Evolutionary conservation across 2,888 invertebrate genomes (phyloP).

Genomic region (Cephus pulcher): DNA sequence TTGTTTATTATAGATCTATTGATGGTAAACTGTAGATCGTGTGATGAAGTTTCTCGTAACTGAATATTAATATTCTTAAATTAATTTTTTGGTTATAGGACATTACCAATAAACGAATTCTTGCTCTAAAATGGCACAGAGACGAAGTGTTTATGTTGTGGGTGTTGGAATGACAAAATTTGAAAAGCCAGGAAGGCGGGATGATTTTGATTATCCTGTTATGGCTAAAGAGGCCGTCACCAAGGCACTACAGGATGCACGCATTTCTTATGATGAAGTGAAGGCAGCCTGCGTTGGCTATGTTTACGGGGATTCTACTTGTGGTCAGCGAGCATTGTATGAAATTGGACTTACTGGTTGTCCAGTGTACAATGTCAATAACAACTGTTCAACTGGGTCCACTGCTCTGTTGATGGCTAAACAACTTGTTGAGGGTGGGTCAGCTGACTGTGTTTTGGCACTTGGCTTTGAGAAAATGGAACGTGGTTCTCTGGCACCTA

Average conservation of each 20-base stretch:
- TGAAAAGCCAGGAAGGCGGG: slow-evolving; percentile 88
- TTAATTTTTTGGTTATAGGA: neutral
- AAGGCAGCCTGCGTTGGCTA: slow-evolving; percentile 94
- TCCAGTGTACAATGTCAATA: slow-evolving; percentile 98
- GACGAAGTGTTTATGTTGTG: slow-evolving; percentile 81
- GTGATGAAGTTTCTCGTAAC: neutral
- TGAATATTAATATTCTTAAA: neutral
- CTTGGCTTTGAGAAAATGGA: slow-evolving; percentile 99
- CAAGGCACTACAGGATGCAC: slow-evolving; percentile 88
- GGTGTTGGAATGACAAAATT: slow-evolving; percentile 99
- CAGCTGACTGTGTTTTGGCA: slow-evolving; percentile 89
- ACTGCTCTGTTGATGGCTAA: slow-evolving; percentile 91
- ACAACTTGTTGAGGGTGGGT: slow-evolving; percentile 91
- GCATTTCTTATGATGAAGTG: slow-evolving; percentile 79
- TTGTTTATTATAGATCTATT: neutral
- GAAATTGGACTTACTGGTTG: slow-evolving; percentile 96
- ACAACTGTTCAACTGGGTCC: slow-evolving; percentile 97
- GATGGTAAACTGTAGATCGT: neutral
- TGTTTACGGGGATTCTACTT: slow-evolving; percentile 95
- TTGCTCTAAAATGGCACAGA: slow-evolving; percentile 43
- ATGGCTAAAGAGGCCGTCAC: slow-evolving; percentile 93
- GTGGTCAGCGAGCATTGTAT: slow-evolving; percentile 95
- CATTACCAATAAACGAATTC: neutral
- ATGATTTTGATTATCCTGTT: slow-evolving; percentile 92
- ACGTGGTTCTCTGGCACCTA: slow-evolving; percentile 84